These are phyloP conservation scores for Metallyticus violacea DNA, from an alignment of 2,888 invertebrate species.

Conservation along the genomic window DNA sequence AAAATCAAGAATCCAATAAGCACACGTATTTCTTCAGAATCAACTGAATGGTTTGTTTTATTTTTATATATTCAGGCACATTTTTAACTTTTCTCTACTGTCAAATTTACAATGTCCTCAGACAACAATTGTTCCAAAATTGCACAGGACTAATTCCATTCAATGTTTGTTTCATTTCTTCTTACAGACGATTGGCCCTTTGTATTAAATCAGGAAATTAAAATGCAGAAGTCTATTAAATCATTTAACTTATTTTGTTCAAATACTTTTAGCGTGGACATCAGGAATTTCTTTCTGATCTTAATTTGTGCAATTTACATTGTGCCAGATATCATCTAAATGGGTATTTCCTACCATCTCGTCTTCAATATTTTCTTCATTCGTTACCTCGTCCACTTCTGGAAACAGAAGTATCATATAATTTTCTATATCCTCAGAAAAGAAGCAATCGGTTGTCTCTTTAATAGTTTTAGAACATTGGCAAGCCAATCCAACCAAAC, in stretches of 20 bases:
- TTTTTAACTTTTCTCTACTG: neutral
- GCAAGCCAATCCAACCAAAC: too few species aligned
- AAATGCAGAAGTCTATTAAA: neutral
- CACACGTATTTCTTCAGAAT: neutral
- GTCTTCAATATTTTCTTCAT: too few species aligned
- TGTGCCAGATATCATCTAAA: too few species aligned
- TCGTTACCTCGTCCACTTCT: too few species aligned
- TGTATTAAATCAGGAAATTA: neutral
- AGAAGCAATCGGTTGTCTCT: too few species aligned
- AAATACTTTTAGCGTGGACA: neutral
- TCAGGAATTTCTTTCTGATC: neutral
- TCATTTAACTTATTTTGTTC: neutral
- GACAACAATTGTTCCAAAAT: neutral
- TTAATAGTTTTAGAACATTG: too few species aligned
- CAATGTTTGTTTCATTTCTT: neutral
- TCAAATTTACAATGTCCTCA: neutral
- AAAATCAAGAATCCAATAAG: neutral
- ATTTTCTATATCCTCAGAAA: too few species aligned
- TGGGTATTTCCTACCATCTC: too few species aligned
- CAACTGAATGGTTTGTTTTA: neutral
- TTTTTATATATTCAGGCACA: neutral
- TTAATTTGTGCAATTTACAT: too few species aligned
- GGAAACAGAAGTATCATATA: too few species aligned
- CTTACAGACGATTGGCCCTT: too few species aligned
- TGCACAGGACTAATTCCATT: too few species aligned